Evolutionary conservation across 2,888 invertebrate genomes (phyloP).

Genomic region (Melinaea menophilus): DNA sequence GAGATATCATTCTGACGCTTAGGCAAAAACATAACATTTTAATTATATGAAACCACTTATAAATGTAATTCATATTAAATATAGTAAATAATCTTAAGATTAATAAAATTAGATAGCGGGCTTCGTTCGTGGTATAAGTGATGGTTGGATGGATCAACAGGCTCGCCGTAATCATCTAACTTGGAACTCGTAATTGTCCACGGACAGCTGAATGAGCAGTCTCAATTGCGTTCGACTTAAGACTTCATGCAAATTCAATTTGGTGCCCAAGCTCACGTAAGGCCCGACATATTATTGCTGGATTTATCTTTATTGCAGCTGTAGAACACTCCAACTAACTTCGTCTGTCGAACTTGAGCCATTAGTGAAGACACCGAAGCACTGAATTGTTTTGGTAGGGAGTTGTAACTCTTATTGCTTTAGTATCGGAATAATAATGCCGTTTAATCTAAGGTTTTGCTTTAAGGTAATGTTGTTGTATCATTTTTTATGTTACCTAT

Average conservation of each 20-base stretch:
- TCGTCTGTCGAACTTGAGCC: constrained; percentile 77
- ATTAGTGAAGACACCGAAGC: constrained; percentile 77
- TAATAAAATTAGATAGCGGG: constrained; percentile 28
- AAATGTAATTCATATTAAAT: neutral
- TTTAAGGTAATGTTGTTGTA: neutral
- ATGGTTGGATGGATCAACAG: constrained; percentile 42
- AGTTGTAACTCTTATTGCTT: constrained; percentile 78
- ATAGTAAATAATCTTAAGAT: constrained; percentile 13
- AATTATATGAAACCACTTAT: no score
- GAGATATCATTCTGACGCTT: no score
- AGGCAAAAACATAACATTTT: no score
- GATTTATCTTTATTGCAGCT: constrained; percentile 78
- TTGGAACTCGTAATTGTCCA: constrained; percentile 65
- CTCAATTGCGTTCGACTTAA: constrained; percentile 73
- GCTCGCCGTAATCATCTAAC: constrained; percentile 57
- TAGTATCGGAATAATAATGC: constrained; percentile 68
- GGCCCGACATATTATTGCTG: constrained; percentile 77
- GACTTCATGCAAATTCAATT: constrained; percentile 78
- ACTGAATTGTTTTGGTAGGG: constrained; percentile 76
- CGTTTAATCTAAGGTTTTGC: constrained; percentile 68
- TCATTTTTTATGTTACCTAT: neutral
- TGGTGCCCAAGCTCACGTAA: constrained; percentile 74
- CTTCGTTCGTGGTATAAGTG: constrained; percentile 2
- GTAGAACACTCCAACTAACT: constrained; percentile 76
- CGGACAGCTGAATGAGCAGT: constrained; percentile 53